Evolutionary conservation across 2,888 invertebrate genomes (phyloP), one percentile per base, ranked within the genome.

Genomic region (Phasia obesa): DNA sequence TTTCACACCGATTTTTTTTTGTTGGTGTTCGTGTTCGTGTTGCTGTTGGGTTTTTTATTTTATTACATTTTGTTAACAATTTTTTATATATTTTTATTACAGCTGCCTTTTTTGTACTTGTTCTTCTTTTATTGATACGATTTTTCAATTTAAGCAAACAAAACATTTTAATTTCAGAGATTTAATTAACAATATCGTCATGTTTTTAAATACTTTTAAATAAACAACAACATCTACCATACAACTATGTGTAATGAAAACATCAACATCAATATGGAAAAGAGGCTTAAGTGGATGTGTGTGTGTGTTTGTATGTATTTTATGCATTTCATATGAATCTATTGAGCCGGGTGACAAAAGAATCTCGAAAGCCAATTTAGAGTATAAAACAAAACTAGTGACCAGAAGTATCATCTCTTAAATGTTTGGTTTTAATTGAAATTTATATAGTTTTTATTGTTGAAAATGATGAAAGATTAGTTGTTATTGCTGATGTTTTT

Each of bases 161-260:
- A 91, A 91, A 90, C 91, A 89, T 90, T 91, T 91, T 91, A 90
- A 91, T 91, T 91, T 91, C 90, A 90, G 88, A 90, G 88, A 90
- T 91, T 91, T 90, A 91, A 91, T 91, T 91, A 90, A 90, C 90
- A 89, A 90, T 88, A 89, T 88, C 87, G 67, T 83, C 83, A 70
- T 69, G 69, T 77, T 82, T 69, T 70, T 84, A 67, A 85, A 84
- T 78, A 76, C 84, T 85, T 84, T 84, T 75, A 77, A 69, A 21
- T 9, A 31, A 19, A 27, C 42, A 69, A 21, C 38, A 69, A 31
- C 42, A 69, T 9, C 49, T 25, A 19, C 44, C 4, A 17, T 19
- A 31, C 55, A 23, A 76, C 74, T 84, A 85, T n/a, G n/a, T n/a
- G n/a, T 71, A 85, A 85, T 82, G 81, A 84, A 62, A 74, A 78